Evolutionary conservation across 2,113 vertebrate genomes (phyloP), one percentile per base, ranked within the genome.

Genomic region (Corydoras maculifer): DNA sequence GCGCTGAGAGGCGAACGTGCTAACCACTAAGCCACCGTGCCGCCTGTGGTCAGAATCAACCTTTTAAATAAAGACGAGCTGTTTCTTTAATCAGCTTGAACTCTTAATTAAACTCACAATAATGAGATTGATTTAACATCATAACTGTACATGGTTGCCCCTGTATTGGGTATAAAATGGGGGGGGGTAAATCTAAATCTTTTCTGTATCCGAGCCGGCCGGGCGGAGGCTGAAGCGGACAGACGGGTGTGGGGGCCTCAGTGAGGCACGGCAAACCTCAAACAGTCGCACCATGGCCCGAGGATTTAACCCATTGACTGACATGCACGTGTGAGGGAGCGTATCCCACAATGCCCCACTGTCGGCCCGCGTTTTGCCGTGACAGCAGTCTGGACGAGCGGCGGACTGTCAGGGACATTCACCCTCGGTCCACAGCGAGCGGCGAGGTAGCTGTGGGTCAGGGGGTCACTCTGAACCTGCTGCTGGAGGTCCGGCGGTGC

Each of bases 271-370:
- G 14, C 14, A 66, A 76, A 78, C 14, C 63, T 74, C 60, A 76
- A 71, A 78, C 58, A 79, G 57, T 49, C 59, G n/a, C 29, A 64
- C 62, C 68, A 43, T 68, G 80, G 63, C n/a, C 59, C 61, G 75
- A 8, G 61, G 68, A 65, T 68, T 68, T 65, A 64, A 69, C 73
- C 57, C 69, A 48, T 59, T 72, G 63, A 51, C 49, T 2, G 9
- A 61, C 48, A 72, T 68, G 63, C 61, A 8, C 48, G 51, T 62
- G 32, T 79, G 69, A 73, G 43, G 32, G 55, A 65, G 70, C 29
- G 30, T 9, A n/a, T 60, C 31, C 13, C 14, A n/a, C 10, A 8
- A 51, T 67, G 18, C 70, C 48, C 49, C 30, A 31, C 58, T 62
- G 72, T 74, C 63, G 60, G 29, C 57, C 65, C 18, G 8, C 32